Evolutionary conservation across 2,113 vertebrate species (phyloP), one percentile per base, ranked within the genome.

Genomic region (Brachyhypopomus gauderio): DNA sequence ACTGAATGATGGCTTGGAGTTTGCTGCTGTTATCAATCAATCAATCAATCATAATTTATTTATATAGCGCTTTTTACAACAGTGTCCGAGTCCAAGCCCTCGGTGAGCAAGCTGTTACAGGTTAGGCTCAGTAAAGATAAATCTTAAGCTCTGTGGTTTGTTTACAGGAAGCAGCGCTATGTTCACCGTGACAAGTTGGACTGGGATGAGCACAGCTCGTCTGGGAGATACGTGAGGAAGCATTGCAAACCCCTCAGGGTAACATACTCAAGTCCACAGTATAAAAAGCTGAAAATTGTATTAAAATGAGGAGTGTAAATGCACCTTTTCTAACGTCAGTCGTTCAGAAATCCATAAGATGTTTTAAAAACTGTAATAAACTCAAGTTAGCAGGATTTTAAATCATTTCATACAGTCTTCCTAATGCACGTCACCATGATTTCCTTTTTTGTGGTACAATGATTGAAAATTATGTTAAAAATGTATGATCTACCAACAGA

Each of bases 181-280:
- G 95, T 98, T 63, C 95, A 95, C 67, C 95, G 94, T 1, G 91
- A 94, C 82, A 94, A 91, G 8, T 85, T 99, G 88, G 96, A 99
- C 90, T 98, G 97, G 97, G 96, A 99, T 83, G 90, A 92, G 4
- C 93, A 96, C 83, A 95, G 95, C 88, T 96, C 96, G 75, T 88
- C 95, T 30, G 97, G 95, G 36, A 93, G 96, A 67, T 98, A 97
- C 0, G 95, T 99, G 78, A 94, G 92, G 89, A 97, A 96, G 85
- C 95, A 96, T 86, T 98, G 95, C 86, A 98, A 95, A 88, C 97
- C 97, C 4, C 91, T 99, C 25, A 96, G 95, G 95, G 97, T 97
- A 92, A 90, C 87, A 72, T 20, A 52, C 41, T 2, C 41, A 41
- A 41, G 5, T 41, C 41, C 9, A 41, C 41, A 41, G 41, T 9